These are phyloP conservation scores for Brachyopa scutellaris DNA, from an alignment of 2,888 invertebrate genomes.

Conservation along the genomic window DNA sequence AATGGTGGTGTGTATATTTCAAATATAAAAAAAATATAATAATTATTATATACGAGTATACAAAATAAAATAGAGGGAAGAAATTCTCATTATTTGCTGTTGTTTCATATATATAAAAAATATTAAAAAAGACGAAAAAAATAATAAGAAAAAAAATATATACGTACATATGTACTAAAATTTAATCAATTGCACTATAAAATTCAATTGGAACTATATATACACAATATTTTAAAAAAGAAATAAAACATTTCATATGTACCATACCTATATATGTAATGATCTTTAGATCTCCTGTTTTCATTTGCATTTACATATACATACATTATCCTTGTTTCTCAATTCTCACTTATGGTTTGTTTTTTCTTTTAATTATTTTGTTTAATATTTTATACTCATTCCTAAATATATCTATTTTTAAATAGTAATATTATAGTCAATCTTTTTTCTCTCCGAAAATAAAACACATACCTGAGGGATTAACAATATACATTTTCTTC, in stretches of 20 bases:
- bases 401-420: conserved; percentile 74
- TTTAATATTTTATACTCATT: conserved; percentile 74
- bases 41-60: not conserved
- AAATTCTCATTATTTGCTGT: conserved; percentile 30
- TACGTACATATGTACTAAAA: conserved; percentile 65
- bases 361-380: conserved; percentile 64
- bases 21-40: conserved; percentile 28
- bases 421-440: conserved; percentile 82
- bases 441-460: conserved; percentile 86
- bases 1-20: conserved; percentile 33
- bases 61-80: conserved; percentile 62
- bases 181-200: conserved; percentile 77
- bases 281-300: conserved; percentile 31
- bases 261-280: conserved; percentile 36
- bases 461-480: conserved; percentile 84
- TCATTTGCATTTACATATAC: conserved; percentile 41
- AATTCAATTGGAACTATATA: conserved; percentile 75
- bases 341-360: conserved; percentile 69
- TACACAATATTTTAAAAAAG: conserved; percentile 48
- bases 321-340: conserved; percentile 45
- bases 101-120: conserved; percentile 3
- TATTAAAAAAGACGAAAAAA: conserved; percentile 21
- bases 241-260: conserved; percentile 37
- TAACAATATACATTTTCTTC: conserved; percentile 72
- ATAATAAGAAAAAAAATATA: conserved; percentile 48